Conservation (phyloP, 2,113 vertebrate species). For the Dicaeum eximium region DNA sequence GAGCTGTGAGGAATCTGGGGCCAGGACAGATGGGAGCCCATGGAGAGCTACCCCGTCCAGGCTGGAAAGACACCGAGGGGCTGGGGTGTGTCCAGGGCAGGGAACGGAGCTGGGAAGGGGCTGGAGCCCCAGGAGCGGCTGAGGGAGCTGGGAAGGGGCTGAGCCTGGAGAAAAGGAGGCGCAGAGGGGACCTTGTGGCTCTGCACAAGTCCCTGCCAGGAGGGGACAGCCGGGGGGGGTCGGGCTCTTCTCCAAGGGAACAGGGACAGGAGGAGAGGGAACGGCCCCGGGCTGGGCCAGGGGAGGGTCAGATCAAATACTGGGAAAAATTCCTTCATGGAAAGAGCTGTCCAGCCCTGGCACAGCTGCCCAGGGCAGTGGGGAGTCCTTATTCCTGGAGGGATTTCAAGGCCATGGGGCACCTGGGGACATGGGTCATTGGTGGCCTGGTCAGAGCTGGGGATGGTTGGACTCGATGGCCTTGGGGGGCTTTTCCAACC, state of each 20-base stretch:
- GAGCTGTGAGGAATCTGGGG: background rate
- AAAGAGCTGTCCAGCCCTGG: fast-evolving
- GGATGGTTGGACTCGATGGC: fast-evolving
- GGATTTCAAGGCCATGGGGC: fast-evolving
- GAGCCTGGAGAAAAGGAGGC: background rate
- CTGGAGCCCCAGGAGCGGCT: background rate
- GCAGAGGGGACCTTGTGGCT: background rate
- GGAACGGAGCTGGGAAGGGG: background rate
- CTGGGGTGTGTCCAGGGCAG: background rate
- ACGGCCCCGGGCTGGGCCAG: background rate
- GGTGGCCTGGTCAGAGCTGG: background rate
- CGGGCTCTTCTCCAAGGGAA: background rate
- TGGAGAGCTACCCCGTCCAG: fast-evolving
- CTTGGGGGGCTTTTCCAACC: background rate
- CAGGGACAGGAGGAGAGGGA: background rate
- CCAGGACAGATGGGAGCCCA: background rate
- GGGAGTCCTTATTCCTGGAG: fast-evolving
- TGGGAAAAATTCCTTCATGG: fast-evolving
- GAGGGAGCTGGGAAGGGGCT: background rate
- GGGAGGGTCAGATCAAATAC: fast-evolving
- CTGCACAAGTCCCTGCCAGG: background rate
- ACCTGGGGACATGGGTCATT: fast-evolving
- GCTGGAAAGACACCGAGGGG: fast-evolving
- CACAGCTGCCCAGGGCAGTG: background rate
- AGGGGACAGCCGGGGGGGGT: background rate